Base-by-base conservation (phyloP, 1,140 invertebrate species). In the Eriosoma lanigerum region DNA sequence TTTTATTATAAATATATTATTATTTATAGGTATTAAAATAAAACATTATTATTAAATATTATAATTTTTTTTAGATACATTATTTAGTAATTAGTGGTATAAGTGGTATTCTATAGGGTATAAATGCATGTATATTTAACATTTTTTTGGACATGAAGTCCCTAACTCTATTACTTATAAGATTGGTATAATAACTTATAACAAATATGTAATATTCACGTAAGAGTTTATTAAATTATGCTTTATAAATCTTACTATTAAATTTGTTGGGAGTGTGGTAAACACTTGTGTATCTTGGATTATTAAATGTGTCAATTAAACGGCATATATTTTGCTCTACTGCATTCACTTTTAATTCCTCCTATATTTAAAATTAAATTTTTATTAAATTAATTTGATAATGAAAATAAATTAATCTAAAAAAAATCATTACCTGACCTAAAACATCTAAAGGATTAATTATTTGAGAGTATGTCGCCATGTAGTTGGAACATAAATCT, bases 251-350 rank as follows among this genome's bases (percentile, higher is more conserved):
- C 64, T 46, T 72, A 72, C 68, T 72, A 13, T 72, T 72, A 32
- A 24, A n/a, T 9, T 29, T 76, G 24, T 29, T 62, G 6, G 32
- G 21, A 17, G 46, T 62, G 13, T 48, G 12, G 48, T 78, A 46
- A 19, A 58, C 13, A 46, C 48, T 26, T 1, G 15, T 10, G 21
- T 60, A 8, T 1, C 48, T 29, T 9, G 38, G 38, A 32, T 76
- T 76, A 19, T 78, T 46, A 19, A 78, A 78, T n/a, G 21, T 46
- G 8, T 78, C 38, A 60, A 78, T 62, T 24, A 78, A 60, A 60
- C 15, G 29, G n/a, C 54, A 60, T 29, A 78, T 24, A 78, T 78
- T 62, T 26, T 78, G 29, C 62, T 78, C 56, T 46, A 56, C 75
- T 19, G 38, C 56, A 0, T 78, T 78, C 6, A 78, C 54, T 29